Evolutionary conservation across 92 coral and sea anemone genomes (phyloP).

Genomic region (Palythoa grandiflora): DNA sequence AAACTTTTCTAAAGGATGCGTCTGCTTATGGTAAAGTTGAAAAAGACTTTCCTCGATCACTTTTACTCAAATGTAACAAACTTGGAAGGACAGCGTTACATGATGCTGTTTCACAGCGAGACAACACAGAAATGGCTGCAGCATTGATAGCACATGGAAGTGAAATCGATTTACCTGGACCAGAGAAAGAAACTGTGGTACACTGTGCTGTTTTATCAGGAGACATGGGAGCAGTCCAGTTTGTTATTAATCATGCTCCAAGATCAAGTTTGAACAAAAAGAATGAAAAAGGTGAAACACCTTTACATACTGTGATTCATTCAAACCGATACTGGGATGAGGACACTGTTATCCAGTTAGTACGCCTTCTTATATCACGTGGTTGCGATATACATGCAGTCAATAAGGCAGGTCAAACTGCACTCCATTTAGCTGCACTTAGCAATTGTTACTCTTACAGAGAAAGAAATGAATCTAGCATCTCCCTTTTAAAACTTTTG

Average conservation of each 20-base stretch:
- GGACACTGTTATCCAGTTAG: neutral
- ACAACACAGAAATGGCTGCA: neutral
- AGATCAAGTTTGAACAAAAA: neutral
- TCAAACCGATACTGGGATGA: neutral
- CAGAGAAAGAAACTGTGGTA: neutral
- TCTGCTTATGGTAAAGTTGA: neutral
- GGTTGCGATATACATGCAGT: neutral
- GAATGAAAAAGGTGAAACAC: neutral
- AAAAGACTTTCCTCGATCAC: neutral
- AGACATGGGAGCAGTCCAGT: neutral
- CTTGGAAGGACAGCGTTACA: conserved; percentile 22
- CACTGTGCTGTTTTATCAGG: neutral
- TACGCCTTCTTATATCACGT: conserved; percentile 12
- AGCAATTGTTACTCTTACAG: neutral
- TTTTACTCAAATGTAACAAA: neutral
- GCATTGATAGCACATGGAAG: conserved; percentile 3
- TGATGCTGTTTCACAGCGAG: neutral
- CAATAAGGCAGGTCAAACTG: conserved; percentile 11
- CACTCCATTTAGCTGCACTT: conserved; percentile 28
- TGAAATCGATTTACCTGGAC: neutral
- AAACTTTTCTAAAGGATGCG: neutral
- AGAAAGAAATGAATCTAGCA: neutral
- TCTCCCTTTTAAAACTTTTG: neutral
- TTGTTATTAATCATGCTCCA: neutral
- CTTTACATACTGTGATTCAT: neutral